phyloP scores from a whole-genome alignment of 2,797 vertebrate genomes.

The Brachymystax lenok region DNA sequence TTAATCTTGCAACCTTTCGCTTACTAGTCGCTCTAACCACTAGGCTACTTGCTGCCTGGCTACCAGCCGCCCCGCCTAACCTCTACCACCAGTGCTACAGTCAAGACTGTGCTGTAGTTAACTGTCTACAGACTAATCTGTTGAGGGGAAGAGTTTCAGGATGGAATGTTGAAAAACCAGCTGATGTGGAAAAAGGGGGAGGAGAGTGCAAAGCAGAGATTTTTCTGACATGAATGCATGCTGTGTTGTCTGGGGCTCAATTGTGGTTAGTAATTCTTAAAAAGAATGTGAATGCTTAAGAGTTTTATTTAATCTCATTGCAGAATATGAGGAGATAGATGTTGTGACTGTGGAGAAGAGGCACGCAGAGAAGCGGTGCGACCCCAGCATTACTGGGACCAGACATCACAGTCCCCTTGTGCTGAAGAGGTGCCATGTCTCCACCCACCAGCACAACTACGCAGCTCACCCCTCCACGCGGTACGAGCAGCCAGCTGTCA shows the following conservation, averaged over 20 bases:
- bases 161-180: constrained; percentile 57
- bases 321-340: constrained; percentile 90
- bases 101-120: constrained; percentile 20
- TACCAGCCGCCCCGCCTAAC: constrained; percentile 20
- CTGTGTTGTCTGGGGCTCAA: constrained; percentile 41
- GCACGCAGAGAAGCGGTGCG: constrained; percentile 76
- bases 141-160: constrained; percentile 42
- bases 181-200: constrained; percentile 58
- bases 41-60: constrained; percentile 23
- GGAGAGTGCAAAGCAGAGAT: constrained; percentile 65
- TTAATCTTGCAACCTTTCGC: too few species aligned
- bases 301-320: constrained; percentile 45
- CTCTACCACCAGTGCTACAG: constrained; percentile 38
- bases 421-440: constrained; percentile 94
- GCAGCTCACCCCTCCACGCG: constrained; percentile 90
- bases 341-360: constrained; percentile 94
- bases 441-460: constrained; percentile 97
- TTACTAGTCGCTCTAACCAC: too few species aligned
- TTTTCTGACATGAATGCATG: constrained; percentile 21
- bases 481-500: constrained; percentile 86
- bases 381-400: constrained; percentile 69
- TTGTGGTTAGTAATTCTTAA: constrained; percentile 16
- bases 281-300: too few species aligned
- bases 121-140: constrained; percentile 31
- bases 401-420: constrained; percentile 89